These are phyloP conservation scores for Drosophila pruinosa DNA, from an alignment of 1,140 invertebrate genomes.

Conservation along the genomic window DNA sequence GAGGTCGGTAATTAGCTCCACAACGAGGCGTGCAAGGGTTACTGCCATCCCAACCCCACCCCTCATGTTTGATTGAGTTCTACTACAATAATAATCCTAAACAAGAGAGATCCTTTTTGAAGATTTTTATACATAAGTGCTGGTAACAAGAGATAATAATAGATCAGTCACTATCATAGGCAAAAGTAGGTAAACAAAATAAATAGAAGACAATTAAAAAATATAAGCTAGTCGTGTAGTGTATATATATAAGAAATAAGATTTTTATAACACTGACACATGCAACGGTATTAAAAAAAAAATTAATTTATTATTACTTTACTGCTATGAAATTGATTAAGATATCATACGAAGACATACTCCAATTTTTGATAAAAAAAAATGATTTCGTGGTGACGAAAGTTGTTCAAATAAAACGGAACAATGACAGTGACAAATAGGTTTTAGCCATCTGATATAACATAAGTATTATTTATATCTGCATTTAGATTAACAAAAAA, in stretches of 20 bases:
- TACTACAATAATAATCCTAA: no score
- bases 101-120: no score
- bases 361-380: background rate
- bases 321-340: background rate
- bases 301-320: background rate
- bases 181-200: background rate
- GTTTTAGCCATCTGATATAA: conserved; percentile 11
- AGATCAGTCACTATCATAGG: background rate
- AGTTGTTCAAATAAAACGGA: background rate
- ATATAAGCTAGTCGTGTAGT: no score
- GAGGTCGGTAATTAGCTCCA: conserved; percentile 54
- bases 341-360: background rate
- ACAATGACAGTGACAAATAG: conserved; percentile 17
- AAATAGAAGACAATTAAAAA: background rate
- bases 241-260: background rate
- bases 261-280: background rate
- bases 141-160: background rate
- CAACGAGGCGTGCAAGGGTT: conserved; percentile 8
- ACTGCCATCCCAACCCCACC: background rate
- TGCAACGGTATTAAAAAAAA: background rate
- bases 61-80: no score
- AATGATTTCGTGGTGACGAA: conserved; percentile 6
- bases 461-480: background rate
- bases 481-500: conserved; percentile 1
- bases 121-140: no score